Evolutionary conservation across 2,797 vertebrate genomes (phyloP).

Genomic region (Pipistrellus pygmaeus): DNA sequence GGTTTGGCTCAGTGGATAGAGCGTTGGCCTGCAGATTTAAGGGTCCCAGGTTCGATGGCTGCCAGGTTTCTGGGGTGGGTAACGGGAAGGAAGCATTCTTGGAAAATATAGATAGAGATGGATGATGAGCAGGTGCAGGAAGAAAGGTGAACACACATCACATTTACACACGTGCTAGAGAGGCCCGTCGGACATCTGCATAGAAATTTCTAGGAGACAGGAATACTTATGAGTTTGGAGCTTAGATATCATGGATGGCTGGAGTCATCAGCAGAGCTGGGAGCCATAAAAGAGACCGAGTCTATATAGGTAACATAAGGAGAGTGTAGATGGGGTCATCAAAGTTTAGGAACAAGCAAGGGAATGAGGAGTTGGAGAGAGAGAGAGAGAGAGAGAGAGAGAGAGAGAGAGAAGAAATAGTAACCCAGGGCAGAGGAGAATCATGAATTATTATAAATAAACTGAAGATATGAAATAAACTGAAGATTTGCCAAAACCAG

Average conservation of each 20-base stretch:
- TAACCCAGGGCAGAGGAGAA: background rate
- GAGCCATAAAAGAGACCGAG: background rate
- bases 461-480: background rate
- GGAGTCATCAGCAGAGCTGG: background rate
- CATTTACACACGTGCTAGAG: background rate
- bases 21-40: too few species aligned
- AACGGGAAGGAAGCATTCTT: background rate
- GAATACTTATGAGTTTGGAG: conserved; percentile 1
- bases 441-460: background rate
- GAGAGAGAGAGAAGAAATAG: background rate
- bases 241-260: background rate
- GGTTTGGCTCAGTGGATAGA: too few species aligned
- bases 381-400: background rate
- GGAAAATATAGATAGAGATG: background rate
- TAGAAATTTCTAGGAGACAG: background rate
- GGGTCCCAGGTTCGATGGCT: background rate
- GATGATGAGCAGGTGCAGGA: conserved; percentile 14
- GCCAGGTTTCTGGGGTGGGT: background rate
- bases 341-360: background rate
- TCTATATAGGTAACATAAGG: background rate
- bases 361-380: background rate
- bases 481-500: background rate
- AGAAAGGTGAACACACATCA: conserved; percentile 16
- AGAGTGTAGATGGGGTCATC: background rate
- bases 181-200: background rate